Percentiles rank a stretch among this genome's conserved stretches.
phyloP scores from a whole-genome alignment of 1,140 invertebrate species.

The Reticulitermes speratus region DNA sequence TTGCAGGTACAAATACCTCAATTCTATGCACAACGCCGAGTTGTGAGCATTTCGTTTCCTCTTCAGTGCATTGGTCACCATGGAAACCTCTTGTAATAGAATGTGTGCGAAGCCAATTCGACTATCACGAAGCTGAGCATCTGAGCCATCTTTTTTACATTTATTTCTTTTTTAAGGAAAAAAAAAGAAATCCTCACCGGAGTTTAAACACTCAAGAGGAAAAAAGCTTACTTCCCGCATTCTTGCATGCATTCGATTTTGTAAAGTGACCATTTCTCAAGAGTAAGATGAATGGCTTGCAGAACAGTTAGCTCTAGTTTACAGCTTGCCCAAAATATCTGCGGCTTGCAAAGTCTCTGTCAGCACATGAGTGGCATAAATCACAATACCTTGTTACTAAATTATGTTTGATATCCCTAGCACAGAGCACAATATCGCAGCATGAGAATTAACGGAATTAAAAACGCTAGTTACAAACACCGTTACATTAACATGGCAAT shows the following conservation, averaged over 20 bases:
- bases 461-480: too few relatives aligned
- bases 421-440: too few relatives aligned
- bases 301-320: conserved; percentile 12
- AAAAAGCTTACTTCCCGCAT: conserved; percentile 21
- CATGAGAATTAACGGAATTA: too few relatives aligned
- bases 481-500: too few relatives aligned
- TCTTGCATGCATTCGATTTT: conserved; percentile 23
- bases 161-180: neutral
- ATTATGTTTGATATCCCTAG: too few relatives aligned
- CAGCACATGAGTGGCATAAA: too few relatives aligned
- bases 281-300: neutral
- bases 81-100: neutral
- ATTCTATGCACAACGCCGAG: neutral
- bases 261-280: neutral
- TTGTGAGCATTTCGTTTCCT: conserved; percentile 6
- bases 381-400: too few relatives aligned
- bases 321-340: neutral
- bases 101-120: conserved; percentile 15
- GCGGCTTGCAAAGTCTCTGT: neutral
- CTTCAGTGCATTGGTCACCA: neutral
- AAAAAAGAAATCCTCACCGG: neutral
- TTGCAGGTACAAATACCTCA: neutral
- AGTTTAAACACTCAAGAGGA: neutral
- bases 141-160: neutral
- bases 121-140: neutral